Percentiles rank a stretch among this genome's conserved stretches.
These are phyloP conservation scores for Ennomos erosarius DNA, from an alignment of 2,888 invertebrate genomes.

Conservation along the genomic window DNA sequence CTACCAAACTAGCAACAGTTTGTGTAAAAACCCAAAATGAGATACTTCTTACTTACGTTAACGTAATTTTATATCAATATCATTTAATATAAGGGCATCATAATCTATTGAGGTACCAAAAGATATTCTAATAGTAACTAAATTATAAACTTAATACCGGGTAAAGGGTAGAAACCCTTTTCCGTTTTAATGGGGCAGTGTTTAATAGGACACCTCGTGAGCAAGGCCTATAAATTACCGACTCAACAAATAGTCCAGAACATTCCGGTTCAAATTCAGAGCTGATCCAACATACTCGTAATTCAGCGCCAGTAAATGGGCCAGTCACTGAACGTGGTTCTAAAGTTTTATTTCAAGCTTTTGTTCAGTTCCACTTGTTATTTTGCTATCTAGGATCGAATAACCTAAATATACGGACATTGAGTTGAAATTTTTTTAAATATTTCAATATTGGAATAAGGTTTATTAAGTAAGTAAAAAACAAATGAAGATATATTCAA, in stretches of 20 bases:
- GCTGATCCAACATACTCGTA: constrained; percentile 26
- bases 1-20: no score
- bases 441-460: background rate
- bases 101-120: no score
- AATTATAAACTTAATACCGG: no score
- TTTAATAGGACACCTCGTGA: constrained; percentile 18
- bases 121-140: no score
- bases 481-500: no score
- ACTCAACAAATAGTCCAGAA: constrained; percentile 24
- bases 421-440: background rate
- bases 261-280: constrained; percentile 29
- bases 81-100: no score
- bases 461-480: background rate
- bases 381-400: background rate
- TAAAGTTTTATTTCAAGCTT: constrained; percentile 23
- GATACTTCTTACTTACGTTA: no score
- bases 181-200: constrained; percentile 3
- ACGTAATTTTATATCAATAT: no score
- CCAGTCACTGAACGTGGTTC: constrained; percentile 22
- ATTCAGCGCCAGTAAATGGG: constrained; percentile 25
- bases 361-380: constrained; percentile 8
- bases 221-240: constrained; percentile 23
- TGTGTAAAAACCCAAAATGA: no score
- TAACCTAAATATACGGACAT: background rate
- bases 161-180: background rate